phyloP scores from a whole-genome alignment of 2,113 vertebrate species.

The Poeciliopsis prolifica region DNA sequence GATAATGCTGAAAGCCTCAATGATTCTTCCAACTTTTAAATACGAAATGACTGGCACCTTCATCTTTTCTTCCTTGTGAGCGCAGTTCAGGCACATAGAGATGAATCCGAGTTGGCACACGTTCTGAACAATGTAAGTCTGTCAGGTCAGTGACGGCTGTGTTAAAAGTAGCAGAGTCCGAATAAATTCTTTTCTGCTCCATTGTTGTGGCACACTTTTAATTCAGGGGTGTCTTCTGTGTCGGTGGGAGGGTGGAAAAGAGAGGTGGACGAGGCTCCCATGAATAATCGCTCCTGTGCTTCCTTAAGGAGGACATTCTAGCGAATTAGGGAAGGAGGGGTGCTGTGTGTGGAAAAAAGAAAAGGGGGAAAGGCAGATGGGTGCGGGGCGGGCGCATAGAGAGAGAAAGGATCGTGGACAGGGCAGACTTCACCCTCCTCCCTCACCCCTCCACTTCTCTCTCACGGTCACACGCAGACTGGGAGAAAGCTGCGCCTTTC shows the following conservation, averaged over 20 bases:
- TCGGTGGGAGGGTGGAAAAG: not conserved
- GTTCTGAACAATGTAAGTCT: constrained; percentile 59
- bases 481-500: constrained; percentile 68
- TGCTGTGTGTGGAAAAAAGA: constrained; percentile 77
- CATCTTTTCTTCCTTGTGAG: not conserved
- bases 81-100: constrained; percentile 22
- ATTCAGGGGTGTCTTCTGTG: constrained; percentile 54
- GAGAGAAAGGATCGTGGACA: constrained; percentile 33
- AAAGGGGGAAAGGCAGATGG: constrained; percentile 81
- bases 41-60: not conserved
- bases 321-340: constrained; percentile 70
- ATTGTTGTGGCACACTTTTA: constrained; percentile 81
- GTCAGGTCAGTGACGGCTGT: constrained; percentile 43
- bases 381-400: constrained; percentile 74
- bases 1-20: not conserved
- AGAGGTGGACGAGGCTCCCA: constrained; percentile 9
- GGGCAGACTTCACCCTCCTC: constrained; percentile 6
- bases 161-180: constrained; percentile 38
- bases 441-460: not conserved
- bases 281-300: constrained; percentile 74
- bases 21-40: not conserved
- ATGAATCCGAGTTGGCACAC: constrained; percentile 57
- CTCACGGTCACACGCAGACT: constrained; percentile 24
- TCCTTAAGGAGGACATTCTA: constrained; percentile 77
- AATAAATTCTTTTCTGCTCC: constrained; percentile 64